Base-by-base conservation (phyloP, 2,888 invertebrate species). In the Trissolcus brochymenae region DNA sequence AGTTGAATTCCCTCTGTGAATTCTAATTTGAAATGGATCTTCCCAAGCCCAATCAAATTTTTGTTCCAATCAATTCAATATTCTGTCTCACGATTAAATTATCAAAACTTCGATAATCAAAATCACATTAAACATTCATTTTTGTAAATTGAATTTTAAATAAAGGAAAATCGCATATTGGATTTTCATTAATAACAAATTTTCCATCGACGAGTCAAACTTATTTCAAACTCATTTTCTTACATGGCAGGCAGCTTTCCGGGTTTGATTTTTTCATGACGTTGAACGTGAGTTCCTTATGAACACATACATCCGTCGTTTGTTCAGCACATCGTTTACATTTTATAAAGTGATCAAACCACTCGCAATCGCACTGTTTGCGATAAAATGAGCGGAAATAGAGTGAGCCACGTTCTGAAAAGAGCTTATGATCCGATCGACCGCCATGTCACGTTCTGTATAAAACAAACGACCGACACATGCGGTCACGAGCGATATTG, bases 381-480 rank as follows among this genome's bases (percentile, higher is more conserved):
- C 56, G 68, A 78, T 78, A 78, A 73, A 78, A 68, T 53, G 77
- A 62, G 65, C 59, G 68, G 57, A 65, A 77, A 77, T 77, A 77
- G 77, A 77, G 77, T 68, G 73, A 77, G 70, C 73, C 70, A 65
- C 68, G 70, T 50, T 73, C 70, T 17, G 65, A 67, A 67, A 74
- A 71, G 64, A 64, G 72, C 72, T 62, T 71, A 75, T 75, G 70
- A 72, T 72, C 75, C 65, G 72, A 72, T 75, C 78, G 61, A 68
- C 72, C 62, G 64, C 59, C 46, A 59, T 54, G 79, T 76, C 79
- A 76, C 73, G 73, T 76, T 66, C 59, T 73, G 54, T 73, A 68
- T 70, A 66, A 72, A 79, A 73, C 75, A 79, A 79, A 76, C 70
- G 79, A 76, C 49, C 79, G 61, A 76, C 75, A 71, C 71, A 74